phyloP scores from a whole-genome alignment of 2,888 invertebrate species.

The Ochropleura leucogaster region DNA sequence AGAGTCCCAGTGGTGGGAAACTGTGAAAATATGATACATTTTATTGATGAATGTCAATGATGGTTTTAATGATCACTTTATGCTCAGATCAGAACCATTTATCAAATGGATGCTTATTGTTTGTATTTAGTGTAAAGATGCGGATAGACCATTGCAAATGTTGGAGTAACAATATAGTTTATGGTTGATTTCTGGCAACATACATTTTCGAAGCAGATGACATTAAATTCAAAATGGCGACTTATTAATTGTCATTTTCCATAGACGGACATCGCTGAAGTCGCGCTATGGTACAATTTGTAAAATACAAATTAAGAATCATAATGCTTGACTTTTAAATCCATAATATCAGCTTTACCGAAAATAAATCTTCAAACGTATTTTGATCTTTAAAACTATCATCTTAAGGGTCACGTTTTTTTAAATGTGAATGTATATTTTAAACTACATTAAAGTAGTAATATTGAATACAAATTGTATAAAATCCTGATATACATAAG shows the following conservation, averaged over 20 bases:
- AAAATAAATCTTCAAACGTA: constrained; percentile 14
- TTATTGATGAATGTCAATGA: constrained; percentile 23
- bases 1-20: constrained; percentile 88
- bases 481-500: constrained; percentile 55
- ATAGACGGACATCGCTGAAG: constrained; percentile 20
- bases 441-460: constrained; percentile 46
- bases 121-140: neutral
- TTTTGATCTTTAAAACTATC: constrained; percentile 51
- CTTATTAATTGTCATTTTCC: constrained; percentile 2
- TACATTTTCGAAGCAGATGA: constrained; percentile 9
- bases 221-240: constrained; percentile 26
- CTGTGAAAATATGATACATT: constrained; percentile 66
- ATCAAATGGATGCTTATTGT: neutral
- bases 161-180: constrained; percentile 30
- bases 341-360: constrained; percentile 23
- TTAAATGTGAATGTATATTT: constrained; percentile 54
- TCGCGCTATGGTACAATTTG: constrained; percentile 63
- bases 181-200: constrained; percentile 19
- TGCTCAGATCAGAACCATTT: constrained; percentile 9
- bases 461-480: constrained; percentile 59
- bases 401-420: constrained; percentile 27
- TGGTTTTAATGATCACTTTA: constrained; percentile 39
- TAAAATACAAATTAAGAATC: constrained; percentile 60
- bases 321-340: constrained; percentile 47
- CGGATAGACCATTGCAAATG: constrained; percentile 24